Evolutionary conservation across 1,140 invertebrate species (phyloP).

Genomic region (Ceratoteleas bidentatus): DNA sequence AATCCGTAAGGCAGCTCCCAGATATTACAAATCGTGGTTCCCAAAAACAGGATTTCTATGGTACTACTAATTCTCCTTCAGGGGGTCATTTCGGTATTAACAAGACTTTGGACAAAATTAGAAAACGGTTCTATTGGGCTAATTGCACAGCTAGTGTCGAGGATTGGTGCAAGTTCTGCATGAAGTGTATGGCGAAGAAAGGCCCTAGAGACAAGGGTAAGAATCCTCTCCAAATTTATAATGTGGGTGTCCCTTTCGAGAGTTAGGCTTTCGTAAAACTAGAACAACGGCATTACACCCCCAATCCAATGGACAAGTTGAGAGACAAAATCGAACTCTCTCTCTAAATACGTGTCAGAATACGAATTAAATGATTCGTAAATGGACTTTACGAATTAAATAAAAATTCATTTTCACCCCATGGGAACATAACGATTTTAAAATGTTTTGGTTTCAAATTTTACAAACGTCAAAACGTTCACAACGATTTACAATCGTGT

Average conservation of each 20-base stretch:
- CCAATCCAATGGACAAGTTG: too few species aligned
- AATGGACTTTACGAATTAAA: too few species aligned
- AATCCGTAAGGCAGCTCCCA: constrained; percentile 9
- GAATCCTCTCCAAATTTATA: constrained; percentile 48
- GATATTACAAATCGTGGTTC: constrained; percentile 6
- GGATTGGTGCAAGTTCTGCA: constrained; percentile 63
- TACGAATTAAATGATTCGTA: too few species aligned
- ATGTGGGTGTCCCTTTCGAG: constrained; percentile 62
- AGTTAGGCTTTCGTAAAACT: constrained; percentile 31
- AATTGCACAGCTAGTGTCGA: constrained; percentile 57
- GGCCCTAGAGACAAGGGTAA: constrained; percentile 35
- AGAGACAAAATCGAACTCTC: constrained; percentile 16
- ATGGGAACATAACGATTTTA: too few species aligned
- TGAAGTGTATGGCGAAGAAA: constrained; percentile 56
- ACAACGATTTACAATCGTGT: too few species aligned
- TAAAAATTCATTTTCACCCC: too few species aligned
- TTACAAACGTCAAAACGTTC: too few species aligned
- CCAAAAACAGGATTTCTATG: constrained; percentile 18
- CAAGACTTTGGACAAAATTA: too few species aligned
- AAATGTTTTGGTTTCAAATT: too few species aligned
- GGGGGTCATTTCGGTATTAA: too few species aligned
- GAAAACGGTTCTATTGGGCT: too few species aligned
- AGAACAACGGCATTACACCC: too few species aligned
- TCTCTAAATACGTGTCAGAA: constrained; percentile 20
- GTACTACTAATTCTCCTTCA: constrained; percentile 31